phyloP scores from a whole-genome alignment of 2,888 invertebrate genomes.

The Epistrophe eligans region DNA sequence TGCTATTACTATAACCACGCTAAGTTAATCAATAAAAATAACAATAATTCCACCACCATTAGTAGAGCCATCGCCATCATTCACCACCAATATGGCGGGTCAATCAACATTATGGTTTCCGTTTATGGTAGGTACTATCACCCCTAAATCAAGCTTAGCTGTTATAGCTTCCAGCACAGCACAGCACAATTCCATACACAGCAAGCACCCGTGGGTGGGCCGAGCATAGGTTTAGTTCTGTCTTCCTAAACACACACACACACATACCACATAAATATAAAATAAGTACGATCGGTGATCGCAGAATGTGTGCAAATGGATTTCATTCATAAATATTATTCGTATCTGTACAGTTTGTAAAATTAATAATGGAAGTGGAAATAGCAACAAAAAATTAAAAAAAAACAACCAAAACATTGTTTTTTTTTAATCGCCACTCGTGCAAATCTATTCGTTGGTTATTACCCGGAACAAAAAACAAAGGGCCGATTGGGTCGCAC shows the following conservation, averaged over 20 bases:
- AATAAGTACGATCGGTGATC: constrained; percentile 42
- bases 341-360: constrained; percentile 49
- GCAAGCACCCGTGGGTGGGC: constrained; percentile 35
- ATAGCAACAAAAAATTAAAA: constrained; percentile 23
- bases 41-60: constrained; percentile 3
- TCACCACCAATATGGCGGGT: constrained; percentile 25
- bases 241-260: not conserved
- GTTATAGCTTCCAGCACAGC: not conserved
- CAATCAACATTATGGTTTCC: constrained; percentile 31
- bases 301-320: constrained; percentile 59
- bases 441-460: constrained; percentile 38
- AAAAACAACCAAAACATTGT: constrained; percentile 48
- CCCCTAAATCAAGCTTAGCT: constrained; percentile 48
- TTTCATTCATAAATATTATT: constrained; percentile 69
- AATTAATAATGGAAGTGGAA: constrained; percentile 58
- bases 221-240: not conserved
- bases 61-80: not conserved
- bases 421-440: constrained; percentile 23
- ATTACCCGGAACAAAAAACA: constrained; percentile 14
- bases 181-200: not conserved
- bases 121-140: constrained; percentile 50
- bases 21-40: constrained; percentile 42
- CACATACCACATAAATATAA: not conserved
- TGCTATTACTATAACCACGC: constrained; percentile 59
- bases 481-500: not conserved